Evolutionary conservation across 2,888 invertebrate genomes (phyloP).

Genomic region (Hirudinaria manillensis): DNA sequence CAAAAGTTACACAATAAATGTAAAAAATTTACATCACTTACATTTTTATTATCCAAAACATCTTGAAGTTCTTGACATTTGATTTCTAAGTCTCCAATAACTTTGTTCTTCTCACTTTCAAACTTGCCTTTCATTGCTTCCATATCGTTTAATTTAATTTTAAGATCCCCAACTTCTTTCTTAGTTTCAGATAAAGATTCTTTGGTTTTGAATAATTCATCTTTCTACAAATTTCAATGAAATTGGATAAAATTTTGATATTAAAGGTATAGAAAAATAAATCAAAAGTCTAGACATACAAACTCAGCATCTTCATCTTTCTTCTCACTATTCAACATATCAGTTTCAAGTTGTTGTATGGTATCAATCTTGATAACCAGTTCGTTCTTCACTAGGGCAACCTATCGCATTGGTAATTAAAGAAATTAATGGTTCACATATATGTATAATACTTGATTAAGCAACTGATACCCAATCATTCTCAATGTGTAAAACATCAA

Average conservation of each 20-base stretch:
- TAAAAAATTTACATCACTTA: not conserved
- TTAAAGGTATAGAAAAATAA: no score
- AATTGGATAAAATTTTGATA: no score
- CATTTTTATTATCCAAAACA: not conserved
- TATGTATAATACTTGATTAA: not conserved
- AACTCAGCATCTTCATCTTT: not conserved
- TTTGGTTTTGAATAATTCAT: no score
- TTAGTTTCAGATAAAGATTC: no score
- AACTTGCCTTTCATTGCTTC: not conserved
- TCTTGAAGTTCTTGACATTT: constrained; percentile 3
- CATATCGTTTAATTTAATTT: not conserved
- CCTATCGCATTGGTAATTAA: not conserved
- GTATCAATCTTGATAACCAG: constrained; percentile 11
- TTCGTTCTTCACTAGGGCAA: constrained; percentile 17
- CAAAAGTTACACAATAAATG: not conserved
- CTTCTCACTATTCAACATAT: not conserved
- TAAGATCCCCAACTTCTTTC: not conserved
- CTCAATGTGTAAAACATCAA: not conserved
- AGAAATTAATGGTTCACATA: no score
- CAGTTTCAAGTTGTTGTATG: not conserved
- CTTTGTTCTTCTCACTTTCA: not conserved
- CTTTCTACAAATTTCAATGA: no score
- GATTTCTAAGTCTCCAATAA: not conserved
- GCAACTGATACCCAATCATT: not conserved
- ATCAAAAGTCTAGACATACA: not conserved